Evolutionary conservation across 37 sponge, comb jelly and placozoan species (phyloP).

Genomic region (Hormiphora californensis): DNA sequence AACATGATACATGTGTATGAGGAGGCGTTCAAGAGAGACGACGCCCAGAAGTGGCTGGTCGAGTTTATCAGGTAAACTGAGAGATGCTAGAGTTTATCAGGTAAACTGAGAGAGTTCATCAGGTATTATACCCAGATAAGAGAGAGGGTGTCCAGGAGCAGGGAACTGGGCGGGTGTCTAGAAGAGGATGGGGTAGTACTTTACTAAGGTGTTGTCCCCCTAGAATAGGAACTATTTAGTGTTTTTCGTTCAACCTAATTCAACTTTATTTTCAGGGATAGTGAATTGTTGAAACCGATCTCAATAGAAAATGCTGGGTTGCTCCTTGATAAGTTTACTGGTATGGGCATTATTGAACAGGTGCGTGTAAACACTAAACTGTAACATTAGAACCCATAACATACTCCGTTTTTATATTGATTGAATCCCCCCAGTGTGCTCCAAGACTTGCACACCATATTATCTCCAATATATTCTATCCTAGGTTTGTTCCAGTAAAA

Average conservation of each 20-base stretch:
- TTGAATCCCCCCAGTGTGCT: neutral
- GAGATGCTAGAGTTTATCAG: no score
- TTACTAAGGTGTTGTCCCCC: no score
- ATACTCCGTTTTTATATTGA: neutral
- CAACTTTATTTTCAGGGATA: neutral
- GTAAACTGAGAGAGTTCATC: no score
- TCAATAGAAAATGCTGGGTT: constrained; percentile 24
- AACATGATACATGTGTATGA: constrained; percentile 12
- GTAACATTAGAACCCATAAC: neutral
- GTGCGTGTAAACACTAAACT: neutral
- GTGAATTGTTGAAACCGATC: constrained; percentile 6
- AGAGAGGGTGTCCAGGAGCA: no score
- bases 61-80: constrained; percentile 10
- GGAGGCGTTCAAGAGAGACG: constrained; percentile 10
- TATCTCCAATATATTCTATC: neutral
- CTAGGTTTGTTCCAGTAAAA: constrained; percentile 28
- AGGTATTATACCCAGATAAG: no score
- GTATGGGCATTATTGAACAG: constrained; percentile 26
- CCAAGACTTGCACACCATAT: neutral
- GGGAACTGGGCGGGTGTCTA: no score
- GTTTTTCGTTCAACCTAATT: no score
- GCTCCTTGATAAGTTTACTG: neutral
- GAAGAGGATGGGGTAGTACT: no score
- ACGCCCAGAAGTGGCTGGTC: constrained; percentile 10
- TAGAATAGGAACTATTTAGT: no score